phyloP scores from a whole-genome alignment of 1,140 invertebrate genomes.

The Cheumatopsyche charites region DNA sequence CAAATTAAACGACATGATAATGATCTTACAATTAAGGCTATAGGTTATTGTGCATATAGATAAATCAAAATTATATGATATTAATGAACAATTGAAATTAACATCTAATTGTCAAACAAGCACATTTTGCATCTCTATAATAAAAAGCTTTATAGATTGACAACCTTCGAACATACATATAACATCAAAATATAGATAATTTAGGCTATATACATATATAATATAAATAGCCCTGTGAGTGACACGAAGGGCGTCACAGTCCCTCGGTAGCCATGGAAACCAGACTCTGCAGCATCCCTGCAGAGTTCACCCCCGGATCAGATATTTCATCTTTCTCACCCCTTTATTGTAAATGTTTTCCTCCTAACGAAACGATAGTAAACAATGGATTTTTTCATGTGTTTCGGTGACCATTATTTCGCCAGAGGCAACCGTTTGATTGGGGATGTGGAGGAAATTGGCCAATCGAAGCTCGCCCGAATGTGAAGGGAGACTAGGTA shows the following conservation, averaged over 20 bases:
- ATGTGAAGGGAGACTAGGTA: background rate
- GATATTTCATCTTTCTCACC: slow-evolving; percentile 16
- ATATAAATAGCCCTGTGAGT: slow-evolving; percentile 2
- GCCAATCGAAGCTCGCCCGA: background rate
- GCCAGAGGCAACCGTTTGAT: background rate
- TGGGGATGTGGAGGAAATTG: background rate
- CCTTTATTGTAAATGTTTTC: background rate
- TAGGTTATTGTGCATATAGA: no score
- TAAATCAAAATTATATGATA: no score
- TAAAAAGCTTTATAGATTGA: no score
- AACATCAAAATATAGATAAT: no score
- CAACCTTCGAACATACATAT: no score
- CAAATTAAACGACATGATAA: no score
- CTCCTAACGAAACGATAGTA: background rate
- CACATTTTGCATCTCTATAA: no score
- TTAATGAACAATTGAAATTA: no score
- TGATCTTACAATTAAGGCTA: no score
- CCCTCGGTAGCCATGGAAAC: slow-evolving; percentile 24
- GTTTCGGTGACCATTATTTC: slow-evolving; percentile 14
- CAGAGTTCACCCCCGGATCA: background rate
- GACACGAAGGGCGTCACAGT: slow-evolving; percentile 13
- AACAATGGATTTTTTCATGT: background rate
- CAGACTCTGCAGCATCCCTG: slow-evolving; percentile 10
- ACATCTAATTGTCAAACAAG: no score
- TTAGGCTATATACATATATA: background rate